Evolutionary conservation across 1,140 invertebrate genomes (phyloP).

Genomic region (Orius insidiosus): DNA sequence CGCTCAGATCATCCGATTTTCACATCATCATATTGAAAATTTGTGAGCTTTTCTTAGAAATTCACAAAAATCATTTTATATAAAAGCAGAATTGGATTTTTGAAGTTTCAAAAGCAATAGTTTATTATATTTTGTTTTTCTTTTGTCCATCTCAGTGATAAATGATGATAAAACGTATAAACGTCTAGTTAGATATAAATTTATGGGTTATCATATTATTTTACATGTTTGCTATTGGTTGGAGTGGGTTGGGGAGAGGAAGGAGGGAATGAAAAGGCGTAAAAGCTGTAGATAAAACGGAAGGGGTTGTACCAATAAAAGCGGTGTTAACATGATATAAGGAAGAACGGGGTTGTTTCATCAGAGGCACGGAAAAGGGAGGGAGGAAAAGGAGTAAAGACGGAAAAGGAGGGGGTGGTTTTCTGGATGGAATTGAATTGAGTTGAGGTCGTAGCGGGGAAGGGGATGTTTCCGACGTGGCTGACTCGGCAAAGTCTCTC

Average conservation of each 20-base stretch:
- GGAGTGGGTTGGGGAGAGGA: neutral
- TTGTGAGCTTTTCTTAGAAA: too few species aligned
- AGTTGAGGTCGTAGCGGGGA: slow-evolving; percentile 3
- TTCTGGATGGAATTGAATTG: slow-evolving; percentile 8
- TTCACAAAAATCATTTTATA: too few species aligned
- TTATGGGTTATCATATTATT: too few species aligned
- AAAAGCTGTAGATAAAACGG: neutral
- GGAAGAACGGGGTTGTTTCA: slow-evolving; percentile 13
- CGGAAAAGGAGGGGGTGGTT: slow-evolving; percentile 4
- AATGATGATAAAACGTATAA: too few species aligned
- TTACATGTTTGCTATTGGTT: too few species aligned
- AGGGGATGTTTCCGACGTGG: slow-evolving; percentile 12
- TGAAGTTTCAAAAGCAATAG: too few species aligned
- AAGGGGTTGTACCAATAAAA: slow-evolving; percentile 12
- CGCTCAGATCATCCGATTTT: too few species aligned
- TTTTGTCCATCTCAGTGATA: too few species aligned
- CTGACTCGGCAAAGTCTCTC: slow-evolving; percentile 7
- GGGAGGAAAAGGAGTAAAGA: slow-evolving; percentile 9
- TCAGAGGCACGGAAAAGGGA: slow-evolving; percentile 11
- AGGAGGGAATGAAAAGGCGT: neutral
- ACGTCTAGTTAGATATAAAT: too few species aligned
- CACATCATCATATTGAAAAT: too few species aligned
- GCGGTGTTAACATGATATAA: slow-evolving; percentile 16
- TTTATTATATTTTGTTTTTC: too few species aligned
- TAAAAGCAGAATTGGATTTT: too few species aligned